phyloP scores from a whole-genome alignment of 2,797 vertebrate genomes.

The Florisuga fusca region DNA sequence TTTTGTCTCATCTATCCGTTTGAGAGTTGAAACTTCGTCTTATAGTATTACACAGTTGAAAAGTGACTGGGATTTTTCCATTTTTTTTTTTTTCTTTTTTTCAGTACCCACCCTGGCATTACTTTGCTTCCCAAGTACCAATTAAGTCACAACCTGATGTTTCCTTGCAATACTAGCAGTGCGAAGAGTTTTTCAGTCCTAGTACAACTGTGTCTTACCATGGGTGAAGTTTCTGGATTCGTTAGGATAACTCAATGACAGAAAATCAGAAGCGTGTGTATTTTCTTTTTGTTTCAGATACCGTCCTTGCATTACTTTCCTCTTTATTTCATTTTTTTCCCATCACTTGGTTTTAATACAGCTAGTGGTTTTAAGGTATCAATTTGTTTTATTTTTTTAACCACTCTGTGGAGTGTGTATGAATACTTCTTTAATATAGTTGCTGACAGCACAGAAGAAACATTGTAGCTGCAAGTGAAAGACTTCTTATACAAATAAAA shows the following conservation, averaged over 20 bases:
- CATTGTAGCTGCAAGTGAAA: neutral
- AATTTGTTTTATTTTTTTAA: neutral
- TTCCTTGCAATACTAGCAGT: neutral
- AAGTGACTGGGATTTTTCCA: neutral
- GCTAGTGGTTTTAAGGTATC: neutral
- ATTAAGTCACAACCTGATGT: neutral
- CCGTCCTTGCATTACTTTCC: neutral
- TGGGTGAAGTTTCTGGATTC: neutral
- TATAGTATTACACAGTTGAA: neutral
- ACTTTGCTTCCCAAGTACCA: neutral
- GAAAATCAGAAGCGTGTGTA: neutral
- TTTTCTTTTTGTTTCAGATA: neutral
- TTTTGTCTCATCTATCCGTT: neutral
- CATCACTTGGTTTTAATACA: neutral
- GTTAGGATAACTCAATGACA: neutral
- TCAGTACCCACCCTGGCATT: neutral
- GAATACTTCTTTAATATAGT: neutral
- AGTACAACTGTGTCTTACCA: neutral
- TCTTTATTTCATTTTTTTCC: neutral
- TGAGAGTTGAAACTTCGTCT: neutral
- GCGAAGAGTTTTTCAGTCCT: neutral
- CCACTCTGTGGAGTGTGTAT: neutral
- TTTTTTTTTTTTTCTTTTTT: neutral
- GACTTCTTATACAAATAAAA: neutral
- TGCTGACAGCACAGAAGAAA: neutral